Evolutionary conservation across 2,888 invertebrate species (phyloP).

Genomic region (Calameuta idolon): DNA sequence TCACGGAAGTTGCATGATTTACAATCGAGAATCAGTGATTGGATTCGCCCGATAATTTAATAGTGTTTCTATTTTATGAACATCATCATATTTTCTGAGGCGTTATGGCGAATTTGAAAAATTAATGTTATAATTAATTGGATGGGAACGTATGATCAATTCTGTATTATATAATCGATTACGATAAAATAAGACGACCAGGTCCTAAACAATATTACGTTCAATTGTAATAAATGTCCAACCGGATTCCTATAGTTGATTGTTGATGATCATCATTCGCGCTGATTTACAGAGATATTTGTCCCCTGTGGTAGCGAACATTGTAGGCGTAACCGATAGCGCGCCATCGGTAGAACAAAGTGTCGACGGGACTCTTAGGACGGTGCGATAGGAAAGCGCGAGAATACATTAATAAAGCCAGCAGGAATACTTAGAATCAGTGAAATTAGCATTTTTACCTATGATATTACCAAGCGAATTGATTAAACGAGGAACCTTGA

Average conservation of each 20-base stretch:
- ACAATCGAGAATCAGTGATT: not conserved
- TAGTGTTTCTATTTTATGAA: not conserved
- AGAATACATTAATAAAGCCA: not conserved
- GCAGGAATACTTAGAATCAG: not conserved
- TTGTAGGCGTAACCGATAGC: constrained; percentile 34
- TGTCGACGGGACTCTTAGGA: not conserved
- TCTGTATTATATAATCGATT: not conserved
- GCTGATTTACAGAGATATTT: constrained; percentile 32
- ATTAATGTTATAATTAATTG: not conserved
- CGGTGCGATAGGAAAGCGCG: not conserved
- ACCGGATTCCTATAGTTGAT: not conserved
- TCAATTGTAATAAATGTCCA: not conserved
- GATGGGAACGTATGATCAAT: not conserved
- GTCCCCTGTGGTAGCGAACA: constrained; percentile 36
- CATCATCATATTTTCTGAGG: not conserved
- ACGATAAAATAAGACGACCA: not conserved
- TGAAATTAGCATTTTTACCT: constrained; percentile 34
- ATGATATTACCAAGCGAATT: constrained; percentile 35
- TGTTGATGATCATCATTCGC: constrained; percentile 25
- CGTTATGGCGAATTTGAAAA: not conserved
- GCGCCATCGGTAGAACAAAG: constrained; percentile 17
- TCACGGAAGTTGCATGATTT: not conserved
- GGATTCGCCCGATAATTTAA: no score
- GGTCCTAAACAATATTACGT: not conserved
- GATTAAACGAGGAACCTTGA: constrained; percentile 47